These are phyloP conservation scores for Austrolebias charrua DNA, from an alignment of 2,797 vertebrate genomes.

Conservation along the genomic window DNA sequence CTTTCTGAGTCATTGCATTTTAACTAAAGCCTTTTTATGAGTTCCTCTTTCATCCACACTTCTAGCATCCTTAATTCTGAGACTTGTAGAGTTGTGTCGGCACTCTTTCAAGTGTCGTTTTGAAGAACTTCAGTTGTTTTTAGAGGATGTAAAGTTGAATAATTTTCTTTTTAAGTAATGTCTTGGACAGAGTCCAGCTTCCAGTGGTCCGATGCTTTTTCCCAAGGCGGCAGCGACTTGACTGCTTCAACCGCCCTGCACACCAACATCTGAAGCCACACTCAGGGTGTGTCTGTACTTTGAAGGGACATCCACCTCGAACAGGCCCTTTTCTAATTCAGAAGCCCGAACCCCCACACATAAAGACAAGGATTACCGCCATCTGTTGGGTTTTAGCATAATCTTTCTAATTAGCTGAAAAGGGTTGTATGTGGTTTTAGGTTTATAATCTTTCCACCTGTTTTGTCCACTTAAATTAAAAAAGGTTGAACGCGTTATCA, in stretches of 20 bases:
- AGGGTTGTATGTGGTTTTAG: background rate
- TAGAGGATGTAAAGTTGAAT: constrained; percentile 15
- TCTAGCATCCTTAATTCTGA: constrained; percentile 54
- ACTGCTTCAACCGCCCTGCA: constrained; percentile 34
- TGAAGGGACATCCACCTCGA: constrained; percentile 31
- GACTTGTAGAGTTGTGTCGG: constrained; percentile 14
- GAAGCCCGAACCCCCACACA: constrained; percentile 38
- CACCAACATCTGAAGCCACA: constrained; percentile 28
- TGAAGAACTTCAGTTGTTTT: constrained; percentile 8
- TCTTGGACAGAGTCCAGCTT: constrained; percentile 38
- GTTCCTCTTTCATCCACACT: constrained; percentile 3
- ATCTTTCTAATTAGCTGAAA: constrained; percentile 46
- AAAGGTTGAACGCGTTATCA: constrained; percentile 23
- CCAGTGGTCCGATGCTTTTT: constrained; percentile 34
- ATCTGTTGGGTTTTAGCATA: constrained; percentile 59
- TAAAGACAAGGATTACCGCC: constrained; percentile 31
- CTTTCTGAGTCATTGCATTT: background rate
- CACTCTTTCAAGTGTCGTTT: background rate
- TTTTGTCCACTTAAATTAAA: constrained; percentile 3
- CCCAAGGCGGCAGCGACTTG: constrained; percentile 46
- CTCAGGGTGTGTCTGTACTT: constrained; percentile 40
- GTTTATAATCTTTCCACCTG: constrained; percentile 17
- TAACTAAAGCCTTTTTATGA: constrained; percentile 24
- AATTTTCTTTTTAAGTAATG: constrained; percentile 26
- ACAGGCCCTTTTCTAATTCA: constrained; percentile 37